Percentiles rank a stretch among this genome's conserved stretches.
Evolutionary conservation across 2,888 invertebrate genomes (phyloP).

Genomic region (Smittia sp.): DNA sequence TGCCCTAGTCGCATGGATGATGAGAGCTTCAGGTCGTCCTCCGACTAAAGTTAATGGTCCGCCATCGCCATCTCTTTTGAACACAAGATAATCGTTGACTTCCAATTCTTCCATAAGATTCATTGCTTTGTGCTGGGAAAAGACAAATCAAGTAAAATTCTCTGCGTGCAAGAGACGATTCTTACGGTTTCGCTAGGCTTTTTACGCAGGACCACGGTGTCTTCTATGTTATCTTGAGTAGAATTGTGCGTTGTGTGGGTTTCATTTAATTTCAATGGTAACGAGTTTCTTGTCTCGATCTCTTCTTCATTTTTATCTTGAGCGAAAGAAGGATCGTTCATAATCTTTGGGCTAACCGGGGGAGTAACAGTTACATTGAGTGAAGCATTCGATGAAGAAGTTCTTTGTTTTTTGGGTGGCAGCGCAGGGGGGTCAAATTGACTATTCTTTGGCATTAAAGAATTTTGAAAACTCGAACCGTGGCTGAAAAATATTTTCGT

Average conservation of each 20-base stretch:
- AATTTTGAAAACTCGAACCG: slow-evolving; percentile 35
- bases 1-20: slow-evolving; percentile 93
- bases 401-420: slow-evolving; percentile 59
- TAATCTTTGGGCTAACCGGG: slow-evolving; percentile 52
- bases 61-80: slow-evolving; percentile 77
- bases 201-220: not conserved
- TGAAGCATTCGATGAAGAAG: not conserved
- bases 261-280: slow-evolving; percentile 19
- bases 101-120: slow-evolving; percentile 78
- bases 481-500: too few relatives aligned
- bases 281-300: slow-evolving; percentile 42
- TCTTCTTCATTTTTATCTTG: slow-evolving; percentile 47
- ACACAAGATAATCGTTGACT: slow-evolving; percentile 73
- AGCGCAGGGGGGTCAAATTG: slow-evolving; percentile 58
- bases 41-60: slow-evolving; percentile 77
- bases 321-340: slow-evolving; percentile 27
- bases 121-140: too few relatives aligned
- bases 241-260: too few relatives aligned
- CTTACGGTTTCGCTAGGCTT: slow-evolving; percentile 5
- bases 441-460: slow-evolving; percentile 46
- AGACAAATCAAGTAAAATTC: too few relatives aligned
- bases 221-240: not conserved
- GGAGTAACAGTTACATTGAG: slow-evolving; percentile 47
- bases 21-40: slow-evolving; percentile 88
- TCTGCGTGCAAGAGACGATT: too few relatives aligned